Evolutionary conservation across 2,113 vertebrate species (phyloP).

Genomic region (Trachemys scripta): DNA sequence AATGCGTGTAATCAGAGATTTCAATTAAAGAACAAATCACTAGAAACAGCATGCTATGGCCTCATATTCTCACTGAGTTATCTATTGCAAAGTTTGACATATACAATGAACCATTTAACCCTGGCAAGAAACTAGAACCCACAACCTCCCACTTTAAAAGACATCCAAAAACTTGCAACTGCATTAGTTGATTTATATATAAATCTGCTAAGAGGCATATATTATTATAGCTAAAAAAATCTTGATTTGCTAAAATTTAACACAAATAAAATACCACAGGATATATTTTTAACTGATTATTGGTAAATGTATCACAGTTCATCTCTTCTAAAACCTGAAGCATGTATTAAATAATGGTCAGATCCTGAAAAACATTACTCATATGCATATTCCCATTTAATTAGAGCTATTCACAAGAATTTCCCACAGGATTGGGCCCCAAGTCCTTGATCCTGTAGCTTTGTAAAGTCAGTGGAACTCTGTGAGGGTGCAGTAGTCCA

Average conservation of each 20-base stretch:
- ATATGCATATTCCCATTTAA: neutral
- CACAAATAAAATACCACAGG: neutral
- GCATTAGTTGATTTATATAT: neutral
- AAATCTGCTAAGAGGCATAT: neutral
- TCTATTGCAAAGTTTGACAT: neutral
- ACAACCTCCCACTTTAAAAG: neutral
- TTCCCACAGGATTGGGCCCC: conserved; percentile 33
- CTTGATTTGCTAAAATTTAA: neutral
- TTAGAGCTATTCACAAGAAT: conserved; percentile 31
- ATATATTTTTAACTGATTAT: neutral
- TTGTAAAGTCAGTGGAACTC: conserved; percentile 45
- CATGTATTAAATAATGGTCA: conserved; percentile 6
- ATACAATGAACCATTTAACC: neutral
- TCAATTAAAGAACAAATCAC: too few relatives aligned
- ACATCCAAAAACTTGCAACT: neutral
- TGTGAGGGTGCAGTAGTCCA: neutral
- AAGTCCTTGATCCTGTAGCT: conserved; percentile 8
- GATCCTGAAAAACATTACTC: conserved; percentile 31
- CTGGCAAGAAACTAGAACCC: neutral
- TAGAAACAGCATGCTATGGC: neutral
- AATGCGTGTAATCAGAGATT: too few relatives aligned
- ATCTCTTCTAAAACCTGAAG: conserved; percentile 7
- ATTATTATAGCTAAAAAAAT: neutral
- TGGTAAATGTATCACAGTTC: conserved; percentile 9
- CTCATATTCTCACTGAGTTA: neutral